Base-by-base conservation (phyloP, 2,888 invertebrate species). In the Aspidiotus rigidus region DNA sequence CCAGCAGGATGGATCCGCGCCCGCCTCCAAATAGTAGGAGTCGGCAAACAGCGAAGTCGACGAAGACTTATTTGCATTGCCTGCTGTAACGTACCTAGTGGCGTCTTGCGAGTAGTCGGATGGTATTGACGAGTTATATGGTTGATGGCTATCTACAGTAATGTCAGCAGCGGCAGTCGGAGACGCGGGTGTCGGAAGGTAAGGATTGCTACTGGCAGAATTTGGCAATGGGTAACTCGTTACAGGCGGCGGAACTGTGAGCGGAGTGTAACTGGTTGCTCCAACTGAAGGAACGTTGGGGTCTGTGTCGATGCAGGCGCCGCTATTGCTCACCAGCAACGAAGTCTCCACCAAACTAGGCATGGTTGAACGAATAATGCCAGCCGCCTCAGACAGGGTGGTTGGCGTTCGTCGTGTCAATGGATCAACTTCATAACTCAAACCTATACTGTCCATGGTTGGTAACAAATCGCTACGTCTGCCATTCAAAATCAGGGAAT, bases 311-410 rank as follows among this genome's bases (percentile, higher is more conserved):
- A 55, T 64, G 49, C 62, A 41, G 7, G 7, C 63, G 1, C 62
- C 62, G 9, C n/a, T 28, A 13, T 49, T 44, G 11, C 59, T 67
- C n/a, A 72, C 72, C 42, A 72, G 61, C 71, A 72, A 69, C 11
- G 72, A 71, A 1, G 71, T 63, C 28, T 69, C 69, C 15, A 69
- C 69, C 11, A 69, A 39, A 39, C 69, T 69, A 9, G 69, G 69
- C 69, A 69, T 69, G n/a, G 69, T 63, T 63, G 69, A 69, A 10
- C 69, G 15, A 15, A 69, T 69, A 1, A 69, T 69, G n/a, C 69
- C 69, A 17, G 55, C 62, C 10, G 69, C 62, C 28, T 69, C 69
- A 7, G 62, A 61, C 39, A 69, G 42, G 17, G 62, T 69, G 28
- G 69, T 63, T 42, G 62, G 62, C 42, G 62, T 69, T 15, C 69